Evolutionary conservation across 2,113 vertebrate species (phyloP).

Genomic region (Eulemur rufifrons): DNA sequence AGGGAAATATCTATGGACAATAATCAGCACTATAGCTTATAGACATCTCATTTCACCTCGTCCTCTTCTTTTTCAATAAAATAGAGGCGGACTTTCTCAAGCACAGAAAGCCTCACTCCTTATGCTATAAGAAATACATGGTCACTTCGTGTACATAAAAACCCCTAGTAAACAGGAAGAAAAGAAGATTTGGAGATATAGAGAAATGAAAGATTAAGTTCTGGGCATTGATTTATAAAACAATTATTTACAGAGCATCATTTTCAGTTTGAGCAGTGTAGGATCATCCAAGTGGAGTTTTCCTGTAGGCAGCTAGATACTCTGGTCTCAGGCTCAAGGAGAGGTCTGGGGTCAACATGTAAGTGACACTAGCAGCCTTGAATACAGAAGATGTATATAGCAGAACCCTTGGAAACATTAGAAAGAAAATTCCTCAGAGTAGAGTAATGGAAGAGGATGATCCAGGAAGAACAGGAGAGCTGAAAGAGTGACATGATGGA

Average conservation of each 20-base stretch:
- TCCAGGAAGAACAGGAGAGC: background rate
- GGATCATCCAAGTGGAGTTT: background rate
- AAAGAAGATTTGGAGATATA: background rate
- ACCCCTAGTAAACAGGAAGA: background rate
- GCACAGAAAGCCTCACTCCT: background rate
- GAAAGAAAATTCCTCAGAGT: background rate
- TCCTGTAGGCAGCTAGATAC: background rate
- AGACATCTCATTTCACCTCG: background rate
- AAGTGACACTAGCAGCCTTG: background rate
- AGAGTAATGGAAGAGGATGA: background rate
- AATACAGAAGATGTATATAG: background rate
- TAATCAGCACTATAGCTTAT: background rate
- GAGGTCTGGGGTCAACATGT: background rate
- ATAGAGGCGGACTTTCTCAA: background rate
- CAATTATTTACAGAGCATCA: background rate
- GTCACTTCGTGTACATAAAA: background rate
- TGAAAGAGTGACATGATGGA: background rate
- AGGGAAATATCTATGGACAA: background rate
- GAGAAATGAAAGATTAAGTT: background rate
- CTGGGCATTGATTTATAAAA: background rate
- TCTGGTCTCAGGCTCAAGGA: background rate
- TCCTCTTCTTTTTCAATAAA: background rate
- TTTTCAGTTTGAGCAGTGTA: background rate
- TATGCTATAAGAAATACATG: background rate
- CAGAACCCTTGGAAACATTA: background rate